These are phyloP conservation scores for Apoda limacodes DNA, from an alignment of 2,888 invertebrate species.

Conservation along the genomic window DNA sequence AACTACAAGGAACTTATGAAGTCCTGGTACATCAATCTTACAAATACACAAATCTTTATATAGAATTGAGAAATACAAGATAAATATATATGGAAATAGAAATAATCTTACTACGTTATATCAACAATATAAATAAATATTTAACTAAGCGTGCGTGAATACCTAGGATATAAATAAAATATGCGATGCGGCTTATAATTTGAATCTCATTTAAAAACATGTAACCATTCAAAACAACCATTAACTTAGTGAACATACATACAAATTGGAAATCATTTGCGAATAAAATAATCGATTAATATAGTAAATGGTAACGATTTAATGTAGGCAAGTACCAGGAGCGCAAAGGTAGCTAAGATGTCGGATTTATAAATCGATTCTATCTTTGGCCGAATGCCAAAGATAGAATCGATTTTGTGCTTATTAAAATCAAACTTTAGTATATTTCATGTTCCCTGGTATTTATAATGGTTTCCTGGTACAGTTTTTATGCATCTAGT, in stretches of 20 bases:
- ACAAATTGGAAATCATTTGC: slow-evolving; percentile 43
- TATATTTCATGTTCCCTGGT: too few species aligned
- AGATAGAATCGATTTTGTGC: too few species aligned
- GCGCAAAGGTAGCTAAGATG: slow-evolving; percentile 31
- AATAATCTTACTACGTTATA: background rate
- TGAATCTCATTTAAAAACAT: too few species aligned
- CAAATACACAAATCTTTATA: too few species aligned
- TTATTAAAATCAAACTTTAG: too few species aligned
- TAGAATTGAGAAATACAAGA: slow-evolving; percentile 2
- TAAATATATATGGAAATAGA: background rate
- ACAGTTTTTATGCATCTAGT: too few species aligned
- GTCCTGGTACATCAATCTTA: too few species aligned
- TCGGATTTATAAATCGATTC: slow-evolving; percentile 30
- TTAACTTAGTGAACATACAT: slow-evolving; percentile 29
- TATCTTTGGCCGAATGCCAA: slow-evolving; percentile 29
- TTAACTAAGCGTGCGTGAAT: slow-evolving; percentile 3
- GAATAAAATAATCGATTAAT: slow-evolving; percentile 56
- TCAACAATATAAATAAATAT: background rate
- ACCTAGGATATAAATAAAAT: slow-evolving; percentile 14
- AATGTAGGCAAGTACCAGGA: slow-evolving; percentile 32
- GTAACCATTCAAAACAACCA: slow-evolving; percentile 29
- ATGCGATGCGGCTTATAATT: slow-evolving; percentile 4
- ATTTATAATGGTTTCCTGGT: too few species aligned
- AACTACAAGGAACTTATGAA: too few species aligned
- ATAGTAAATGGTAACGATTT: slow-evolving; percentile 56